Evolutionary conservation across 2,888 invertebrate species (phyloP).

Genomic region (Scaptomyza parva): DNA sequence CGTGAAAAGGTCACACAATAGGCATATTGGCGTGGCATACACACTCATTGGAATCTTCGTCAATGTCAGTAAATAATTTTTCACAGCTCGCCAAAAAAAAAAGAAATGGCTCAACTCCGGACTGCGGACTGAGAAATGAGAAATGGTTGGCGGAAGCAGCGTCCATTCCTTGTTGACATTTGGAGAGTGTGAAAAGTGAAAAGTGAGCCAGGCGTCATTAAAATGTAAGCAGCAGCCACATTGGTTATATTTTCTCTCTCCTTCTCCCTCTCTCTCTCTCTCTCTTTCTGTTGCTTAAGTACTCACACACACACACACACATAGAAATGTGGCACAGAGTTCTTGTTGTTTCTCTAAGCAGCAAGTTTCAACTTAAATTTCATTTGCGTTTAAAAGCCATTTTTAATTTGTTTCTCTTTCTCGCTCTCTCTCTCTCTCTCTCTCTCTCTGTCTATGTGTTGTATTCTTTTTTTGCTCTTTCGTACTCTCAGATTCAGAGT

Average conservation of each 20-base stretch:
- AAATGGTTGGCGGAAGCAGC: constrained; percentile 31
- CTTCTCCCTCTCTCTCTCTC: no score
- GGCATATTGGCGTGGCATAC: constrained; percentile 12
- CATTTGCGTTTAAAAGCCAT: constrained; percentile 55
- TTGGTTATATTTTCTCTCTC: not conserved
- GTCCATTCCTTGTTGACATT: constrained; percentile 39
- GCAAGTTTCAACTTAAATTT: constrained; percentile 42
- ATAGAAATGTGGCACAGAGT: not conserved
- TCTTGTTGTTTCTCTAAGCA: constrained; percentile 19
- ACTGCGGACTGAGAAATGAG: constrained; percentile 19
- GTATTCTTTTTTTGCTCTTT: constrained; percentile 16
- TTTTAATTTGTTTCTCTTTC: constrained; percentile 63
- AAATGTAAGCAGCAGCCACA: constrained; percentile 30
- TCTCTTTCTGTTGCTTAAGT: constrained; percentile 20
- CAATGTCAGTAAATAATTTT: constrained; percentile 56
- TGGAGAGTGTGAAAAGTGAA: constrained; percentile 40
- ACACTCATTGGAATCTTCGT: constrained; percentile 38
- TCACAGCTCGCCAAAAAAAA: constrained; percentile 23
- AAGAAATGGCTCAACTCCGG: not conserved
- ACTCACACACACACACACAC: not conserved
- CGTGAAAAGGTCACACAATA: constrained; percentile 30
- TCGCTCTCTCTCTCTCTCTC: not conserved
- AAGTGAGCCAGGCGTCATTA: constrained; percentile 42
- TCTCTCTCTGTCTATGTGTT: constrained; percentile 19
- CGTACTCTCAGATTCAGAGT: constrained; percentile 58